These are phyloP conservation scores for Hirudinaria manillensis DNA, from an alignment of 2,888 invertebrate species.

Conservation along the genomic window DNA sequence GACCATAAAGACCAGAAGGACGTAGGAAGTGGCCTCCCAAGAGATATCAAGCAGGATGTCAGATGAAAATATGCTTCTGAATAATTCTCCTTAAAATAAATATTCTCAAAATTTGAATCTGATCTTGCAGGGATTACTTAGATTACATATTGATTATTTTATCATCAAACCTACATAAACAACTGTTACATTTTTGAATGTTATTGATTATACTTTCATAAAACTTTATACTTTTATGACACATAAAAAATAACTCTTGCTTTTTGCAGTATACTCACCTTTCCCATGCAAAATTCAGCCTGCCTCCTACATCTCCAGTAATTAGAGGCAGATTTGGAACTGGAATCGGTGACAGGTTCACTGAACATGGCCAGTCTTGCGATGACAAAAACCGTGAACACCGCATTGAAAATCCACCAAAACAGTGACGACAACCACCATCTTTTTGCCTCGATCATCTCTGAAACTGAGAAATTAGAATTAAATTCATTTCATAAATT, in stretches of 20 bases:
- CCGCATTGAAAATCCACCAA: constrained; percentile 67
- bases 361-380: constrained; percentile 69
- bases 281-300: constrained; percentile 72
- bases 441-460: constrained; percentile 19
- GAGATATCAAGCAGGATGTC: constrained; percentile 68
- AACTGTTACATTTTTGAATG: too few relatives aligned
- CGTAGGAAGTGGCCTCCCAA: constrained; percentile 67
- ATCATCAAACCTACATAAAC: neutral
- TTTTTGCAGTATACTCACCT: constrained; percentile 56
- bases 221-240: too few relatives aligned
- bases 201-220: too few relatives aligned
- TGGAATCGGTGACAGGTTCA: constrained; percentile 75
- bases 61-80: constrained; percentile 60
- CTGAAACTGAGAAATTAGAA: too few relatives aligned
- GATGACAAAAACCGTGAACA: constrained; percentile 70
- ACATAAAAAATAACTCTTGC: too few relatives aligned
- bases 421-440: constrained; percentile 58
- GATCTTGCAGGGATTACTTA: neutral
- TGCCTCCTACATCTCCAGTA: constrained; percentile 78
- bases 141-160: neutral
- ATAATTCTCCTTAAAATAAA: constrained; percentile 49
- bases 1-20: constrained; percentile 66
- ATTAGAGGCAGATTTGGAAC: constrained; percentile 70
- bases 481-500: too few relatives aligned
- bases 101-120: neutral